Percentiles rank a stretch among this genome's conserved stretches.
phyloP scores from a whole-genome alignment of 2,113 vertebrate genomes.

The Myotis yumanensis region DNA sequence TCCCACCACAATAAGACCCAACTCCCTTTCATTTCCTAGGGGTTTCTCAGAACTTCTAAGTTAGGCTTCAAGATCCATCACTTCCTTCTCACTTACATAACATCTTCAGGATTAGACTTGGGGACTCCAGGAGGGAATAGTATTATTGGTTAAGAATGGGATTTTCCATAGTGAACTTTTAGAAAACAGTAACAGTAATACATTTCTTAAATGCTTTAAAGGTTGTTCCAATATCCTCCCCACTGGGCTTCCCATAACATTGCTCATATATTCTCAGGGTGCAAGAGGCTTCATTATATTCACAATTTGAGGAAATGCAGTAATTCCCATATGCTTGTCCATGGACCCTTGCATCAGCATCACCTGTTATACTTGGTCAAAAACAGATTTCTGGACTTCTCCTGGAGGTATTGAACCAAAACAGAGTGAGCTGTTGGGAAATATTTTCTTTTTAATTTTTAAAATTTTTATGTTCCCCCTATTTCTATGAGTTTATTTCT shows the following conservation, averaged over 20 bases:
- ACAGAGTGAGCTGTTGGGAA: background rate
- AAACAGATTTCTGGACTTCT: background rate
- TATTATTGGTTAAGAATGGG: background rate
- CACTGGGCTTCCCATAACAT: background rate
- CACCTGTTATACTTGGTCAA: background rate
- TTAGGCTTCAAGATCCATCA: background rate
- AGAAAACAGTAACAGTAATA: background rate
- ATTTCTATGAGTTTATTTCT: background rate
- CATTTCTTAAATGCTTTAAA: constrained; percentile 25
- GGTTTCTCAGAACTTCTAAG: background rate
- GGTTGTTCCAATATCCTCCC: background rate
- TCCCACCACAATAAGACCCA: background rate
- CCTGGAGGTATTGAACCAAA: background rate
- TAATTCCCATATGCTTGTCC: background rate
- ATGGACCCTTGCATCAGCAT: background rate
- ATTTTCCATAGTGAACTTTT: background rate
- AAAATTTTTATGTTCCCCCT: background rate
- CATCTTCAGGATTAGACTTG: background rate
- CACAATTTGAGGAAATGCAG: background rate
- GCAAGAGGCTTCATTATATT: background rate
- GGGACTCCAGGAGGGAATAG: background rate
- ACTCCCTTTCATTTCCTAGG: background rate
- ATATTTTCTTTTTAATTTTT: background rate
- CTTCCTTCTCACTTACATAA: background rate
- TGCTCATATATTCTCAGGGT: background rate